These are phyloP conservation scores for Tychaedon coryphoeus DNA, from an alignment of 2,113 vertebrate genomes.

Conservation along the genomic window DNA sequence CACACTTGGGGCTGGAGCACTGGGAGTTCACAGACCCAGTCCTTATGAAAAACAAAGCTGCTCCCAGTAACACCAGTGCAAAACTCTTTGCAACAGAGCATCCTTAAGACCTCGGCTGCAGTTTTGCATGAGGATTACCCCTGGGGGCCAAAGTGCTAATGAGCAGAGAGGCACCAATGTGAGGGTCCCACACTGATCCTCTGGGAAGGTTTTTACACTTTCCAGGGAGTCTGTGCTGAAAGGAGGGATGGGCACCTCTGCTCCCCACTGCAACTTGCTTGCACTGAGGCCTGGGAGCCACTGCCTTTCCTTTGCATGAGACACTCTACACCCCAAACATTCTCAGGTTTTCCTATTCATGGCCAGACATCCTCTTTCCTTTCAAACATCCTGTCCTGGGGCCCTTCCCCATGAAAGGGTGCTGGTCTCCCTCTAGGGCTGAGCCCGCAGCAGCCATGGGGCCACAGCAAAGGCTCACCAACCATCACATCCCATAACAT, in stretches of 20 bases:
- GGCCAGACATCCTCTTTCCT: not conserved
- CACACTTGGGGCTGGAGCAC: not conserved
- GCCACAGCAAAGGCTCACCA: not conserved
- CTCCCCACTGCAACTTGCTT: fast-evolving
- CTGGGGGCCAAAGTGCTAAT: not conserved
- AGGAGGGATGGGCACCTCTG: not conserved
- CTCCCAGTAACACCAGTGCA: not conserved
- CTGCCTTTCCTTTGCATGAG: not conserved
- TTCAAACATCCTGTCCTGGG: not conserved
- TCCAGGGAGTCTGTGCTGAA: not conserved
- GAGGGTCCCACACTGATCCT: fast-evolving
- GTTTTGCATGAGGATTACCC: not conserved
- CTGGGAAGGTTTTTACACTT: not conserved
- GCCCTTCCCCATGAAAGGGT: fast-evolving
- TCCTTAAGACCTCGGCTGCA: not conserved
- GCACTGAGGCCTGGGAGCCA: not conserved
- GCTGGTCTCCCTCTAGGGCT: not conserved
- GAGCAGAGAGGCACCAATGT: fast-evolving
- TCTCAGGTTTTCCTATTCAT: not conserved
- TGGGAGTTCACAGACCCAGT: not conserved
- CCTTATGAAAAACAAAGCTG: not conserved
- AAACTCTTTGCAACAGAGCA: not conserved
- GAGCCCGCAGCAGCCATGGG: not conserved
- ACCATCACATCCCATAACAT: not conserved
- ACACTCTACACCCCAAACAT: fast-evolving